Base-by-base conservation (phyloP, 2,888 invertebrate genomes). In the Limnephilus marmoratus region DNA sequence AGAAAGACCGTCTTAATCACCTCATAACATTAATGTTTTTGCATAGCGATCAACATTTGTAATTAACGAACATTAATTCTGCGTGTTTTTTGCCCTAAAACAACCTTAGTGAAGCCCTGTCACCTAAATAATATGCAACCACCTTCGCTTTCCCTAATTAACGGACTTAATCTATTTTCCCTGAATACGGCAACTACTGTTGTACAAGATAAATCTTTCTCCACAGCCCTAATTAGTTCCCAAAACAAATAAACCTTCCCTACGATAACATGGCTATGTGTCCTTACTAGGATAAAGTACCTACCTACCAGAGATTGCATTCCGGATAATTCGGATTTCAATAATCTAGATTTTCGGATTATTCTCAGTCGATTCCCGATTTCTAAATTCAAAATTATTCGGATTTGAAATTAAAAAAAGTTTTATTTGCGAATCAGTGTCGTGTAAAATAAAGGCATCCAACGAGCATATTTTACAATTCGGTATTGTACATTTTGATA, bases 81-180 rank as follows among this genome's bases (percentile, higher is more conserved):
- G 68, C 24, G 24, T 68, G 68, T 68, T 68, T 68, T 68, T 68
- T 68, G 68, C 68, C 68, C 68, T 24, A 68, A 68, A 68, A 68
- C 68, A 68, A n/a, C 68, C 68, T 68, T 68, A 68, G 68, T 7
- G 18, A 68, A 68, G 68, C 24, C 68, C 24, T 68, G 68, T 68
- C 68, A 68, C 68, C 68, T 68, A 68, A 68, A 68, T 68, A 68
- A 68, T 68, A 68, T 68, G 68, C 68, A 68, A 68, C 68, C 68
- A 68, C 68, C 68, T 68, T 68, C 68, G 68, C 68, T 68, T 68
- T n/a, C 68, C 68, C 68, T 68, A 68, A 68, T 68, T 68, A 68
- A 68, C 68, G 68, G 68, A 68, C 68, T 68, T 68, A 68, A 68
- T 68, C 68, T 68, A 68, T 68, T 68, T 68, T 68, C 9, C 24